Evolutionary conservation across 2,113 vertebrate genomes (phyloP).

Genomic region (Aplodontia rufa): DNA sequence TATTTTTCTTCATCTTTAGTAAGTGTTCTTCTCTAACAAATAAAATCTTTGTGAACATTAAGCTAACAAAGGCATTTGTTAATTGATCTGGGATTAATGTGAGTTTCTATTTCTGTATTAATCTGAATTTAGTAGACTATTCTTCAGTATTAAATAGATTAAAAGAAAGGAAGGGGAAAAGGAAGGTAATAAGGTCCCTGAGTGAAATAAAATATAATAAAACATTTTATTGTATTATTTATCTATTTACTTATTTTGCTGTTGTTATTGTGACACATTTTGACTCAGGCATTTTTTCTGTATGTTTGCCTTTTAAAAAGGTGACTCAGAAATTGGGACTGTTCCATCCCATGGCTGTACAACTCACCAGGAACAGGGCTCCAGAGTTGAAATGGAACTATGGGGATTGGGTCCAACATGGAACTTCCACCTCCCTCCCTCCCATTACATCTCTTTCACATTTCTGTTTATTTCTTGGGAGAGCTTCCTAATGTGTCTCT

Average conservation of each 20-base stretch:
- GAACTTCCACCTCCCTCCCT: neutral
- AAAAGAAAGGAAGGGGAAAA: neutral
- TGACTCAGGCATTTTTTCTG: neutral
- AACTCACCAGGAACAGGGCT: accelerated
- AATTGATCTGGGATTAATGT: neutral
- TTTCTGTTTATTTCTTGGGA: neutral
- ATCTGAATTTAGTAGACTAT: neutral
- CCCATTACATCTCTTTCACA: neutral
- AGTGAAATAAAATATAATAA: neutral
- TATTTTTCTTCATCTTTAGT: neutral
- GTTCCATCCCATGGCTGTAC: neutral
- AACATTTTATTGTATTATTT: no score
- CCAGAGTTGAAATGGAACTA: accelerated
- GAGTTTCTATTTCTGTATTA: neutral
- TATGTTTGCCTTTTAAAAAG: neutral
- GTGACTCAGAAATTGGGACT: neutral
- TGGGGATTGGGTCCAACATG: accelerated
- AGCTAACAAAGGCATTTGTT: neutral
- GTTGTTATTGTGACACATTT: neutral
- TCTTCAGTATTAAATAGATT: neutral
- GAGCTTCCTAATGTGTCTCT: neutral
- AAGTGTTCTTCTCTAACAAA: neutral
- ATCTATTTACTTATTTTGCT: neutral
- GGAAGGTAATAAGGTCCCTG: neutral
- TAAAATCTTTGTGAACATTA: neutral